These are phyloP conservation scores for Empis stercorea DNA, from an alignment of 2,888 invertebrate genomes.

Conservation along the genomic window DNA sequence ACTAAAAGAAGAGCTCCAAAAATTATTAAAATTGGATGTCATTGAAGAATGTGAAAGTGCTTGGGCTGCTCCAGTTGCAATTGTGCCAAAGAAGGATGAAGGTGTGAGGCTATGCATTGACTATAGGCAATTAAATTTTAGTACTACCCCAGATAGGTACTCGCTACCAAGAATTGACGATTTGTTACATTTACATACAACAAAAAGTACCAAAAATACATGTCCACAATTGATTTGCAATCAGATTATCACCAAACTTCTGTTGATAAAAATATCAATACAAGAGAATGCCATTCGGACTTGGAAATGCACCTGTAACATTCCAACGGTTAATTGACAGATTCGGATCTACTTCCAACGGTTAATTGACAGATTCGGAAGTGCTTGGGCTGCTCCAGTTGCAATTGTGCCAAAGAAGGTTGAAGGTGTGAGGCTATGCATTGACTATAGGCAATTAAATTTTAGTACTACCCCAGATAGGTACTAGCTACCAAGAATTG, in stretches of 20 bases:
- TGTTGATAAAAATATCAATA: conserved; percentile 10
- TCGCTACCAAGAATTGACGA: conserved; percentile 10
- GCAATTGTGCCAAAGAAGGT: conserved; percentile 26
- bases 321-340: conserved; percentile 16
- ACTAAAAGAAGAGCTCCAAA: conserved; percentile 15
- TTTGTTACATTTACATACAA: conserved; percentile 12
- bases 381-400: conserved; percentile 26
- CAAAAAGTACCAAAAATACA: conserved; percentile 17
- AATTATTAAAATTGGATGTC: conserved; percentile 21
- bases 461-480: conserved; percentile 19
- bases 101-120: conserved; percentile 24
- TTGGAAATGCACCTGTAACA: conserved; percentile 12
- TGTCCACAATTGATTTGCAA: conserved; percentile 12
- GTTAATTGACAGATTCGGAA: conserved; percentile 29
- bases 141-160: conserved; percentile 19
- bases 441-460: conserved; percentile 23
- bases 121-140: conserved; percentile 19
- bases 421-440: conserved; percentile 22
- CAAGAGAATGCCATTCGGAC: conserved; percentile 12
- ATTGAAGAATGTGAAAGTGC: conserved; percentile 28
- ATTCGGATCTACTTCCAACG: too few species aligned
- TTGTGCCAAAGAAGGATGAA: conserved; percentile 26
- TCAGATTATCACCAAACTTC: conserved; percentile 12
- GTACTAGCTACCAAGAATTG: conserved; percentile 9
- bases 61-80: conserved; percentile 25